Base-by-base conservation (phyloP, 2,888 invertebrate species). In the Sinhomidia bicolor region DNA sequence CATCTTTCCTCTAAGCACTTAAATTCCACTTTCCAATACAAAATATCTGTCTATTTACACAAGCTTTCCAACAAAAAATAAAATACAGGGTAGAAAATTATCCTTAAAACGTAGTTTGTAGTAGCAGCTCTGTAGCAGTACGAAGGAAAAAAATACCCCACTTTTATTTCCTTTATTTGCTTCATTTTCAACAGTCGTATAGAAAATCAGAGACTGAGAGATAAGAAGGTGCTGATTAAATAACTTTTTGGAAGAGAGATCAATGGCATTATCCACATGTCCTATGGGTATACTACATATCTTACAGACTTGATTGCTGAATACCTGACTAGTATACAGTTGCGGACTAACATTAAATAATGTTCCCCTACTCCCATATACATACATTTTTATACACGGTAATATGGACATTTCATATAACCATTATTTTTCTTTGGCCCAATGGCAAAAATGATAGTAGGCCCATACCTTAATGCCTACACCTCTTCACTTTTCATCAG, bases 221-320 rank as follows among this genome's bases (percentile, higher is more conserved):
- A 74, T 74, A 57, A 71, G 62, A 17, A 84, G 83, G 83, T 54
- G 57, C 62, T 71, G 83, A 84, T 84, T 84, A 74, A 84, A 74
- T 84, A 51, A 68, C 82, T 68, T 65, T 17, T 51, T 26, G 51
- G n/a, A n/a, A n/a, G 78, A 78, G 54, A 78, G 78, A 51, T 44
- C 44, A 17, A 44, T 71, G 12, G 71, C 29, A 78, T 78, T 32
- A 32, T n/a, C n/a, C 36, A 20, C 5, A 44, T 41, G 41, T 71
- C 44, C 44, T 71, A 20, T 4, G 71, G 23, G 44, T 68, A 68
- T n/a, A n/a, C n/a, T n/a, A n/a, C n/a, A n/a, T n/a, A n/a, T 71
- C 44, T 23, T 17, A 26, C 44, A 12, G 23, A 54, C 57, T 54
- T 71, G 23, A 17, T 20, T 71, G n/a, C 71, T 36, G 36, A 7